Conservation (phyloP, 2,113 vertebrate species). For the Oncorhynchus gorbuscha region DNA sequence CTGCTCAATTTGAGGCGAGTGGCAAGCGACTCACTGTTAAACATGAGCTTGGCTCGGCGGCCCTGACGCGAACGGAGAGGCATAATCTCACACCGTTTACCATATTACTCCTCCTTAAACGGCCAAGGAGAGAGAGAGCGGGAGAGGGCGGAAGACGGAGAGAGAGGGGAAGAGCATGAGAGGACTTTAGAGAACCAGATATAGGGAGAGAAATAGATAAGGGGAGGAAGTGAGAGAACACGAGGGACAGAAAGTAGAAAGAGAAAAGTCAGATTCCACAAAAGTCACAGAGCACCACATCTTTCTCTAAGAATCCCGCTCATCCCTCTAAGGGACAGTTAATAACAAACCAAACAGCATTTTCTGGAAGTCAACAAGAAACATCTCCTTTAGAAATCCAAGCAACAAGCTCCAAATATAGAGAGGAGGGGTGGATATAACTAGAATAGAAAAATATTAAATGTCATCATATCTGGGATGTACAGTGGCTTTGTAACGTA, state of each 20-base stretch:
- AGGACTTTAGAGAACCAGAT: constrained; percentile 14
- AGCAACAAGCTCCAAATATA: neutral
- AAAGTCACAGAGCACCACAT: no score
- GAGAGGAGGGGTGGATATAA: neutral
- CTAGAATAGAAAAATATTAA: neutral
- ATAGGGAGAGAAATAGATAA: constrained; percentile 3
- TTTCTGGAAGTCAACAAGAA: neutral
- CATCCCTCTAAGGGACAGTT: neutral
- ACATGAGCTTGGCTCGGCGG: neutral
- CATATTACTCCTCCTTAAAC: neutral
- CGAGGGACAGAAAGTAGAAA: no score
- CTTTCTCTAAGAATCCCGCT: neutral
- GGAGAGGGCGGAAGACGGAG: neutral
- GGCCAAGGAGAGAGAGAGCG: neutral
- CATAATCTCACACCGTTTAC: neutral
- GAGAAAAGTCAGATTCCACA: no score
- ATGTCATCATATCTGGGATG: constrained; percentile 17
- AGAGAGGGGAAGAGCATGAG: neutral
- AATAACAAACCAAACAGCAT: neutral
- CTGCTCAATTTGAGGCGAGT: constrained; percentile 1
- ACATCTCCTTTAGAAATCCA: neutral
- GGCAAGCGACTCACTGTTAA: neutral
- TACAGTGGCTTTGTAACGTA: neutral
- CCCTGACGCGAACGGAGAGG: neutral
- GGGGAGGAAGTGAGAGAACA: neutral